Evolutionary conservation across 2,797 vertebrate genomes (phyloP), one percentile per base, ranked within the genome.

Genomic region (Thunnus albacares): DNA sequence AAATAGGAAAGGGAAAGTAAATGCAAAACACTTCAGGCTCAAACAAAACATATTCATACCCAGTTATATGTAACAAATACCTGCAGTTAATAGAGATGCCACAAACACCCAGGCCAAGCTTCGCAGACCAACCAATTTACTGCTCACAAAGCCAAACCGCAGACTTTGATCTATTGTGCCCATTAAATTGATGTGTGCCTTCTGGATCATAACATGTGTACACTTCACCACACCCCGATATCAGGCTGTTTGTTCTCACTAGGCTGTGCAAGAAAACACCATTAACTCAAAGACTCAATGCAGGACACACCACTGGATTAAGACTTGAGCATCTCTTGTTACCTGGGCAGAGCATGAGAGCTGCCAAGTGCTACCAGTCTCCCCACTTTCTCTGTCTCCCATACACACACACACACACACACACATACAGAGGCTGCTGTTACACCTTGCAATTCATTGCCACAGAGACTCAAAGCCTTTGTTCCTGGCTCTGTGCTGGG

Each of bases 361-460:
- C 52, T 66, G 59, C 57, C n/a, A 80, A 69, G 22, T 14, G 49
- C 41, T 77, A 55, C 6, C 17, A 24, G 65, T 20, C 41, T 71
- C 53, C 68, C 69, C 60, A 45, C 72, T 75, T 80, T 82, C 73
- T 74, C 56, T 18, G 60, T 38, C 66, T 86, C 77, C 59, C 17
- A 56, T 33, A 79, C 68, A 85, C 24, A 57, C 56, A 41, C 67
- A 79, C 9, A 83, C 24, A 24, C 24, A 30, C 28, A 30, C 24
- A 53, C 56, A 41, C 67, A 79, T 11, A 82, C 75, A 87, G 55
- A 85, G 66, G 66, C 45, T 24, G 73, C 79, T 74, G 82, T 75
- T 84, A 87, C 84, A 91, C 86, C 83, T 91, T 80, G 71, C 66
- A 86, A 86, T 92, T 86, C 79, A 84, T 88, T 87, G 64, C 74